Conservation (phyloP, 2,113 vertebrate species). For the Caracal caracal region DNA sequence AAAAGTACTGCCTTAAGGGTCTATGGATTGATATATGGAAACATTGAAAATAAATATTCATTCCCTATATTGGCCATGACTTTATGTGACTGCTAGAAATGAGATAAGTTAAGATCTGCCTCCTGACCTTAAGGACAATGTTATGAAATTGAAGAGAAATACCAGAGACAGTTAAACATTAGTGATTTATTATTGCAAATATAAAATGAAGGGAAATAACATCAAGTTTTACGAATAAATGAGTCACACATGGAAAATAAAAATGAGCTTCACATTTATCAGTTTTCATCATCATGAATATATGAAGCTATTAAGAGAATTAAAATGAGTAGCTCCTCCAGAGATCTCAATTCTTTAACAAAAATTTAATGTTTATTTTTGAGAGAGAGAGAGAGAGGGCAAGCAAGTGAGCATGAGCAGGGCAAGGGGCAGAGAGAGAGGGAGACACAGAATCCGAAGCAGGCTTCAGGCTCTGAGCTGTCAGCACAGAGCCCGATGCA, state of each 20-base stretch:
- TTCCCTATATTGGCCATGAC: background rate
- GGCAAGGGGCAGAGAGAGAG: too few species aligned
- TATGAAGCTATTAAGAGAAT: constrained; percentile 27
- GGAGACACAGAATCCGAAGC: too few species aligned
- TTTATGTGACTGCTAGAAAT: background rate
- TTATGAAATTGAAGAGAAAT: background rate
- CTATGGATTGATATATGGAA: background rate
- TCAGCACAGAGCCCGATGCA: too few species aligned
- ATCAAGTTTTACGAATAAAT: background rate
- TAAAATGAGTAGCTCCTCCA: background rate
- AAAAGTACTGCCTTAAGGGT: background rate
- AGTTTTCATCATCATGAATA: background rate
- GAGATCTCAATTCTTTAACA: background rate
- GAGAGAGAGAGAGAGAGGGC: too few species aligned
- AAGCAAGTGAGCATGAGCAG: too few species aligned
- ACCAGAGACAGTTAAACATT: background rate
- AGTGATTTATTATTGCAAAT: background rate
- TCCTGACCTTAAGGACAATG: background rate
- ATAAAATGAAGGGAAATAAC: background rate
- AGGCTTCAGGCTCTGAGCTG: too few species aligned
- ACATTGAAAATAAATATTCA: constrained; percentile 1
- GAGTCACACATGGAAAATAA: background rate
- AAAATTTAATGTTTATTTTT: too few species aligned
- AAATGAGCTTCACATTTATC: background rate
- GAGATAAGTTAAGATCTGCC: background rate